Evolutionary conservation across 2,888 invertebrate genomes (phyloP), one percentile per base, ranked within the genome.

Genomic region (Merodon equestris): DNA sequence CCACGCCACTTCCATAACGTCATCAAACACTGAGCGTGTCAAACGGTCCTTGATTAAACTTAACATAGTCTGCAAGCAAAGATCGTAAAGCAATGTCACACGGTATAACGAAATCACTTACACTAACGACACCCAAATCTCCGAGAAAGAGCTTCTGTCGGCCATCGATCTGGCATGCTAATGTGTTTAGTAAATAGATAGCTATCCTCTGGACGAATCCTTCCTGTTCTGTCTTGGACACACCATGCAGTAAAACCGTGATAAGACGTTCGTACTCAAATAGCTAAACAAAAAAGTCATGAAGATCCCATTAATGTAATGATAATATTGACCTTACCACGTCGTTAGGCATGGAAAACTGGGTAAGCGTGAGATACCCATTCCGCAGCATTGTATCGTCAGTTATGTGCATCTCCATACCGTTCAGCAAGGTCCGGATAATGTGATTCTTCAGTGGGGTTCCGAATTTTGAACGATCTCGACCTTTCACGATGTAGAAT

Each of bases 1-100:
- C 99, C 99, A 99, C 2, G 98, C 97, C 13, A 97, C 97, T 90
- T 98, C 98, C 90, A 99, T 92, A 14, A 98, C 96, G 88, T 99
- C 98, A 88, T 99, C 98, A 86, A 97, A 97, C 44, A 94, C 90
- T 68, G 92, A 91, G 40, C 93, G 91, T 70, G 92, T 92, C 73
- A 97, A 90, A 56, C 97, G 93, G 85, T 95, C 94, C 63, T 93
- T 92, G 77, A 99, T 97, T 83, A 98, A 91, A 84, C 93, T 92
- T 84, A 98, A 89, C 96, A 99, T 97, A 89, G 93, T 93, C 93
- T 95, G 87, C 7, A 90, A 89, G 82, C 61, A 75, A 71, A 75
- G 14, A 47, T 7, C 9, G 40, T 36, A 36, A 36, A 10, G 36
- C 10, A 1, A 0, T 10, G 5, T 18, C 12, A 9, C 5, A 12